A percentile compares a stretch with the other conserved stretches of the same genome.
Evolutionary conservation across 2,888 invertebrate genomes (phyloP).

Genomic region (Chalcosyrphus nemorum): DNA sequence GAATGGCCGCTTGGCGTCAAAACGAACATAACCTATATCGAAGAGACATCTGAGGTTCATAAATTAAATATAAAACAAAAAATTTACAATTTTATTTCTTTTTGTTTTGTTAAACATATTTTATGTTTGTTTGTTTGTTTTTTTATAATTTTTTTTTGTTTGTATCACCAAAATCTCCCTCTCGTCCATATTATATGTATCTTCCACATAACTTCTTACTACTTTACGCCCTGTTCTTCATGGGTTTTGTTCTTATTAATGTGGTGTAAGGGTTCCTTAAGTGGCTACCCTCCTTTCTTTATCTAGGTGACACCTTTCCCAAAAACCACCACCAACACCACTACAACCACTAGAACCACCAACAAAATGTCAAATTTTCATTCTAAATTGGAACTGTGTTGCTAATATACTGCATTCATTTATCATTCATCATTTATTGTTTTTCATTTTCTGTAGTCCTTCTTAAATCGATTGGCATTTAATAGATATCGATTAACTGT

Average conservation of each 20-base stretch:
- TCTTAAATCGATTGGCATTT: neutral
- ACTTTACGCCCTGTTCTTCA: constrained; percentile 40
- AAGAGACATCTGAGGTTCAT: constrained; percentile 94
- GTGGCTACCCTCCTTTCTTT: constrained; percentile 52
- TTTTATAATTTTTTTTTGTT: constrained; percentile 56
- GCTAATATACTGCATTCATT: constrained; percentile 58
- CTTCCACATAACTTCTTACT: constrained; percentile 42
- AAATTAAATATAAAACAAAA: constrained; percentile 68
- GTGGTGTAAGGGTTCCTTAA: constrained; percentile 62
- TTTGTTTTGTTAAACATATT: constrained; percentile 69
- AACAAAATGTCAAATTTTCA: constrained; percentile 39
- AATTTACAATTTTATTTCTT: constrained; percentile 54
- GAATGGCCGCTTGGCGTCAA: constrained; percentile 98
- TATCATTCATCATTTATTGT: constrained; percentile 23
- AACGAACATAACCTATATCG: constrained; percentile 96
- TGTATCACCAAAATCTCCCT: constrained; percentile 60
- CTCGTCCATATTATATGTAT: constrained; percentile 48
- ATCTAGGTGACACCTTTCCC: constrained; percentile 38
- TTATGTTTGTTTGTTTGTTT: constrained; percentile 59
- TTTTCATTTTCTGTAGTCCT: constrained; percentile 32
- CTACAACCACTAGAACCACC: constrained; percentile 35
- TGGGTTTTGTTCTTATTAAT: constrained; percentile 62
- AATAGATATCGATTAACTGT: constrained; percentile 2
- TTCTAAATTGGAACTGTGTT: constrained; percentile 61
- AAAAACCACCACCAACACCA: constrained; percentile 19